These are phyloP conservation scores for Salticus scenicus DNA, from an alignment of 2,888 invertebrate species.

Conservation along the genomic window DNA sequence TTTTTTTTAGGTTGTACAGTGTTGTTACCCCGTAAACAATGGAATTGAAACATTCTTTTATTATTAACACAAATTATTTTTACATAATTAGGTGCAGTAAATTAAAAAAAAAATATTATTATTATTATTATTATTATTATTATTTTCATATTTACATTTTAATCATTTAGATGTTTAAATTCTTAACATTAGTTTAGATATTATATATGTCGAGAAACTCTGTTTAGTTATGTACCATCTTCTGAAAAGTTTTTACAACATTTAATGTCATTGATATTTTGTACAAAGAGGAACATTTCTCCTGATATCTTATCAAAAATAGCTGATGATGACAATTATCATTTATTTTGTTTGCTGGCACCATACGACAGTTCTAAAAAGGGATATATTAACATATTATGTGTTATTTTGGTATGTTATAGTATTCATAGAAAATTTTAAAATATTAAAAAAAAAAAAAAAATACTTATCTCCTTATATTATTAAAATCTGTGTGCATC, in stretches of 20 bases:
- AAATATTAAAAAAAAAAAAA: too few relatives aligned
- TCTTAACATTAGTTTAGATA: slow-evolving; percentile 73
- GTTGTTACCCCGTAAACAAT: too few relatives aligned
- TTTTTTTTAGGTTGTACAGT: too few relatives aligned
- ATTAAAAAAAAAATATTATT: too few relatives aligned
- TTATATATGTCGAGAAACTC: slow-evolving; percentile 85
- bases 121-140: too few relatives aligned
- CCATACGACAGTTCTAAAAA: slow-evolving; percentile 85
- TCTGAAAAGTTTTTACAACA: slow-evolving; percentile 88
- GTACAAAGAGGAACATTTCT: slow-evolving; percentile 99
- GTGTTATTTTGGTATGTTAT: slow-evolving; percentile 84
- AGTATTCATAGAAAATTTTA: background rate
- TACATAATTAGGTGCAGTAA: too few relatives aligned
- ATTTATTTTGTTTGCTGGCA: slow-evolving; percentile 93
- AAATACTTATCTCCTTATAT: too few relatives aligned
- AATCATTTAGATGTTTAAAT: too few relatives aligned
- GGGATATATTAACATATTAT: slow-evolving; percentile 90
- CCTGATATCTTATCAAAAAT: slow-evolving; percentile 98
- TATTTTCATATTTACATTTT: too few relatives aligned
- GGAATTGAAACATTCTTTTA: too few relatives aligned
- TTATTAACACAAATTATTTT: too few relatives aligned
- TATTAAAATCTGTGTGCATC: too few relatives aligned
- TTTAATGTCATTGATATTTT: slow-evolving; percentile 93
- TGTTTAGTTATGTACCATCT: slow-evolving; percentile 97
- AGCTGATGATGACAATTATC: slow-evolving; percentile 98